A percentile compares a stretch with the other conserved stretches of the same genome.
Evolutionary conservation across 2,113 vertebrate genomes (phyloP).

Genomic region (Crotalus viridis): DNA sequence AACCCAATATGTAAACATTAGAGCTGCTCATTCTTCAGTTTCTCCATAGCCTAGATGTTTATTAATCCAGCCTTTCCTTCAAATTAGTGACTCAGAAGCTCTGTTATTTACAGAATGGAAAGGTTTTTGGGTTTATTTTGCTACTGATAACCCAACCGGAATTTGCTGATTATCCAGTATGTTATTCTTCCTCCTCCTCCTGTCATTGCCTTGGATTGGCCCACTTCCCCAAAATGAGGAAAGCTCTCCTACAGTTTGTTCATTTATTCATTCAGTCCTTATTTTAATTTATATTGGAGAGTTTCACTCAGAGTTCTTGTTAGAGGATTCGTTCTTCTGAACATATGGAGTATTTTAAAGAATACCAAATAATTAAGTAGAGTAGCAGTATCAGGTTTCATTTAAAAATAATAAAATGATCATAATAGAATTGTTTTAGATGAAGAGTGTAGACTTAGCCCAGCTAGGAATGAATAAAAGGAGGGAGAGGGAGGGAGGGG

Average conservation of each 20-base stretch:
- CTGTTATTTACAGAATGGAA: not conserved
- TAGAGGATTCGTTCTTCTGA: not conserved
- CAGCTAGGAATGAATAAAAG: not conserved
- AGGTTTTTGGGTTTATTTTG: no score
- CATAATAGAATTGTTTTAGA: not conserved
- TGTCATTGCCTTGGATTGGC: not conserved
- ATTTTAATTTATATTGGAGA: not conserved
- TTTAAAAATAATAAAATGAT: not conserved
- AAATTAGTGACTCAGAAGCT: not conserved
- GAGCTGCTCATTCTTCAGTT: not conserved
- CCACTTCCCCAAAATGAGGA: not conserved
- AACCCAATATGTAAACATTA: not conserved
- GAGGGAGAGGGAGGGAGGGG: not conserved
- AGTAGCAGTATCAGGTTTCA: not conserved
- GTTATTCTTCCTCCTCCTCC: not conserved
- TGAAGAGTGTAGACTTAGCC: not conserved
- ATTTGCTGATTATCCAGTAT: not conserved
- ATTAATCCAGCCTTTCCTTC: not conserved
- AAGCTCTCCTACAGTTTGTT: not conserved
- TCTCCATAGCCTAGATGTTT: not conserved
- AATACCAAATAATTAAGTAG: not conserved
- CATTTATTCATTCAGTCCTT: not conserved
- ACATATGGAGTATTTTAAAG: not conserved
- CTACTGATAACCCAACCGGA: not conserved
- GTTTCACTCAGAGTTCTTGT: not conserved